phyloP scores from a whole-genome alignment of 2,888 invertebrate species.

The Tanypteryx hageni region DNA sequence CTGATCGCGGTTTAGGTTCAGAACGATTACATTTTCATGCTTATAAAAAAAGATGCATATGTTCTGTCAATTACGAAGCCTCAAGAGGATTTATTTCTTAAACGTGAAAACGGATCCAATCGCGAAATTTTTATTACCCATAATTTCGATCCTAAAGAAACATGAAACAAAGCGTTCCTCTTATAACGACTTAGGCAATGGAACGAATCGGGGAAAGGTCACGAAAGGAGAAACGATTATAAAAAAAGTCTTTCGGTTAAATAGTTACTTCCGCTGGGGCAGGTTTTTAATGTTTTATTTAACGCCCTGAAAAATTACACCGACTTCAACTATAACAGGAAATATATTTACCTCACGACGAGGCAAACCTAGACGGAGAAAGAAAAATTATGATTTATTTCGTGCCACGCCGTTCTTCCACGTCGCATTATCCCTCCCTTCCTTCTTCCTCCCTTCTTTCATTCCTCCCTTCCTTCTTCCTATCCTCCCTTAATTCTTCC shows the following conservation, averaged over 20 bases:
- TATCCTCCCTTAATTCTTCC: too few species aligned
- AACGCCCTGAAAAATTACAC: constrained; percentile 9
- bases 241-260: background rate
- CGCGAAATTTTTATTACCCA: constrained; percentile 1
- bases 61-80: background rate
- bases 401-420: background rate
- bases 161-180: too few species aligned
- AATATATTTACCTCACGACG: background rate
- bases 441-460: too few species aligned
- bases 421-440: too few species aligned
- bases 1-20: too few species aligned
- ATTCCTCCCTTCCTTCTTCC: too few species aligned
- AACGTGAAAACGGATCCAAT: background rate
- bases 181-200: background rate
- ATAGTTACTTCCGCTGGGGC: background rate
- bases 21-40: too few species aligned
- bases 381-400: constrained; percentile 17
- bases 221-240: background rate
- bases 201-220: background rate
- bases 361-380: background rate
- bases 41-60: background rate
- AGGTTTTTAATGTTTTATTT: constrained; percentile 35
- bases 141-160: background rate
- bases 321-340: background rate
- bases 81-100: background rate